Conservation (phyloP, 2,797 vertebrate species). For the Platyrinchus mystaceus region DNA sequence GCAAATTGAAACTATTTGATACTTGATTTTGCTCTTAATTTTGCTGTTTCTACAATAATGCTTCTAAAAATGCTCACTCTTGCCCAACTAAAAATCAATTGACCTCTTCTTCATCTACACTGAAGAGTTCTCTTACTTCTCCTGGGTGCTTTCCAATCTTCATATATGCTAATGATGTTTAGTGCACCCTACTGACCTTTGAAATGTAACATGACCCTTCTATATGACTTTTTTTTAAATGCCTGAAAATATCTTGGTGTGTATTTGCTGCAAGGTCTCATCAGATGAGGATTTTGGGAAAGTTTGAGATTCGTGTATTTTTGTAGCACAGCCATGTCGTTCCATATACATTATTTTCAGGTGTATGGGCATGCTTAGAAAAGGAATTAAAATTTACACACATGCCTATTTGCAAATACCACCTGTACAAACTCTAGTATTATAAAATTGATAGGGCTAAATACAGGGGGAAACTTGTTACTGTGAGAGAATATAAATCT, state of each 20-base stretch:
- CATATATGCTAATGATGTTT: background rate
- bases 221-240: background rate
- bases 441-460: background rate
- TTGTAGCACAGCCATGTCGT: background rate
- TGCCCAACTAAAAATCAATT: background rate
- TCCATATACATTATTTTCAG: background rate
- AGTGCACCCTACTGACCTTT: background rate
- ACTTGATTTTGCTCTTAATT: background rate
- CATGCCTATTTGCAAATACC: background rate
- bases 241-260: background rate
- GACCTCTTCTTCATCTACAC: background rate
- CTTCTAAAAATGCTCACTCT: background rate
- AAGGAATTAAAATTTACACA: background rate
- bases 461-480: background rate
- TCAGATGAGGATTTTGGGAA: background rate
- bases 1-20: background rate
- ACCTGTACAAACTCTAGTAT: background rate
- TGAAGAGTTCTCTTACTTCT: background rate
- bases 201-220: background rate
- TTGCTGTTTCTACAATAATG: background rate
- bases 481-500: background rate
- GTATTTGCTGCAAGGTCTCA: background rate
- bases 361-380: background rate
- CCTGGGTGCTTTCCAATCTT: background rate
- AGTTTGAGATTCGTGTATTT: background rate